A percentile compares a stretch with the other conserved stretches of the same genome.
These are phyloP conservation scores for Diorhabda elongata DNA, from an alignment of 1,140 invertebrate species.

Conservation along the genomic window DNA sequence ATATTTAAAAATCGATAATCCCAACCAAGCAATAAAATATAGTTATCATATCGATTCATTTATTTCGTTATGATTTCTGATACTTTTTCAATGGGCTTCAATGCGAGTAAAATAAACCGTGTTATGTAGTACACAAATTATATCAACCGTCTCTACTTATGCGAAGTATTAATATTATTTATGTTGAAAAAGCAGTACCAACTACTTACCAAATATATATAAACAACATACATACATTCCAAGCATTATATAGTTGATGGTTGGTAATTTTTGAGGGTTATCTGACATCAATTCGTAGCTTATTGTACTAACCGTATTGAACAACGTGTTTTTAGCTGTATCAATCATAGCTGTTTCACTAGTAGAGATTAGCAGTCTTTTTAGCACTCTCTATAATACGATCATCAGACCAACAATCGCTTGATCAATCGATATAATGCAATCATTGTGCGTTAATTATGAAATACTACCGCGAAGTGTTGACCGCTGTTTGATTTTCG, in stretches of 20 bases:
- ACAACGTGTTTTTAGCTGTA: conserved; percentile 26
- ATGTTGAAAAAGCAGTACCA: too few species aligned
- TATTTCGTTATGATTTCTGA: too few species aligned
- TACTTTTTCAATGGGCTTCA: too few species aligned
- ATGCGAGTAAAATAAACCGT: too few species aligned
- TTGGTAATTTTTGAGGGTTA: conserved; percentile 31
- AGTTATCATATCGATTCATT: too few species aligned
- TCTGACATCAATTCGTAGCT: conserved; percentile 22
- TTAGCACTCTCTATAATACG: conserved; percentile 30
- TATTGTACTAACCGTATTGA: conserved; percentile 13
- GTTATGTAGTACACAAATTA: too few species aligned
- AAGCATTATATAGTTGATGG: conserved; percentile 7
- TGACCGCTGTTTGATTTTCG: conserved; percentile 41
- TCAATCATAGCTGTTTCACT: conserved; percentile 32
- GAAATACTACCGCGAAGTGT: conserved; percentile 39
- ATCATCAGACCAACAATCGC: conserved; percentile 32
- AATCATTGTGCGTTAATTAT: conserved; percentile 40
- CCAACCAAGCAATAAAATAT: too few species aligned
- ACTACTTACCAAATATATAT: too few species aligned
- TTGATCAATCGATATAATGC: conserved; percentile 36
- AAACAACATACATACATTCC: not conserved
- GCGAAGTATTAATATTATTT: too few species aligned
- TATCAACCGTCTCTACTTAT: too few species aligned
- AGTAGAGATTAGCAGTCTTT: conserved; percentile 28
- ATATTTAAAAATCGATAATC: too few species aligned